Evolutionary conservation across 2,888 invertebrate species (phyloP), one percentile per base, ranked within the genome.

Genomic region (Drosophila tripunctata): DNA sequence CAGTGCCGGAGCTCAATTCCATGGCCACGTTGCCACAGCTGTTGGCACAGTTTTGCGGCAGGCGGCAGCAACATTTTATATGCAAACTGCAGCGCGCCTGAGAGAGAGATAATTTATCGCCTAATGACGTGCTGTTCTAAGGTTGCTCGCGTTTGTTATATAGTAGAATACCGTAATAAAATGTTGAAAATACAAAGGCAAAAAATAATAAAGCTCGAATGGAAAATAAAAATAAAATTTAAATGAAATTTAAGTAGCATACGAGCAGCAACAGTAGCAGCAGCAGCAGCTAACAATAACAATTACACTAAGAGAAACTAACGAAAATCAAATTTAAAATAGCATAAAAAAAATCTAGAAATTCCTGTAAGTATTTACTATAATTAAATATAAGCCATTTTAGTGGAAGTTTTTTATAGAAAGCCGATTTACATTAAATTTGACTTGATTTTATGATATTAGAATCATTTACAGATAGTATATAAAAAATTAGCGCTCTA

Each of bases 71-170:
- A n/a, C n/a, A n/a, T n/a, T n/a, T 85, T 83, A 74, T 81, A 78
- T 82, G 76, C 69, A 85, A 81, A 77, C 70, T 84, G 76, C 78
- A 65, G 52, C 70, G 83, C 79, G 71, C 81, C 61, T 65, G 65
- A 75, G 50, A 44, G 24, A 24, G 44, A 50, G 70, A 84, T 87
- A 83, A 83, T 83, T 87, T 83, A 83, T 87, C 70, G 88, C 66
- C 87, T 85, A 84, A 87, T 86, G 83, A 84, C 87, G 88, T 82
- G 84, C 86, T 82, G 66, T 54, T 77, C 81, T 80, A 87, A 87
- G 81, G 87, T 86, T 84, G 75, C 51, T 33, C 62, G 40, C 65
- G 61, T 36, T 65, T 82, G 72, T 64, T 60, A 75, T 71, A 66
- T n/a, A n/a, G n/a, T n/a, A n/a, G 78, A 85, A 78, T 72, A 83